Evolutionary conservation across 2,888 invertebrate genomes (phyloP), one percentile per base, ranked within the genome.

Genomic region (Molorchus minor): DNA sequence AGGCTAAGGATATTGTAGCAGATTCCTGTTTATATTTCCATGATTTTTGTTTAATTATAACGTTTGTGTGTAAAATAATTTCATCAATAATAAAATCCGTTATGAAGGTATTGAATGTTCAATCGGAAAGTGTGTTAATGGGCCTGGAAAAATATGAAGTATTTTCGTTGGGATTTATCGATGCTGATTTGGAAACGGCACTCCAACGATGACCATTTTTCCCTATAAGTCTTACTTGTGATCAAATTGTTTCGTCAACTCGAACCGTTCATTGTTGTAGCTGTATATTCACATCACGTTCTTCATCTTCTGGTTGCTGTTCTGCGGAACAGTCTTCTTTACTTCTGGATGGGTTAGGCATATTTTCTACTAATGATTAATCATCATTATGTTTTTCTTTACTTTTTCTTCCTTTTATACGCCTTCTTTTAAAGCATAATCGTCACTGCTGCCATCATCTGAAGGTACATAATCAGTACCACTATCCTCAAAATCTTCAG

Each of bases 141-240:
- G 43, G 17, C 43, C 43, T 4, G 43, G 21, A 43, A 43, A 12
- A 25, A 25, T 25, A 25, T 25, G 25, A 15, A 38, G 4, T 38
- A 38, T 38, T 38, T 15, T 15, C 13, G 16, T 30, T 8, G 3
- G 46, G 46, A 46, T 29, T 46, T 46, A n/a, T 46, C 30, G 46
- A 46, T 46, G 17, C 46, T 17, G 46, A 4, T 29, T 46, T 46
- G 46, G 46, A 30, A 46, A 46, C 46, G 25, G 46, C 33, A 30
- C 46, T 46, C 46, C 43, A 43, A 15, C 43, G 43, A 43, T 43
- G 43, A 21, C 43, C 19, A 17, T 43, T 43, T 16, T 19, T 43
- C 21, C 43, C 43, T 43, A 10, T 12, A 43, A 43, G 43, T 43
- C 20, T 25, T 25, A 43, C 43, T 43, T 43, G 43, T 19, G 43